A percentile compares a stretch with the other conserved stretches of the same genome.
Conservation (phyloP, 2,797 vertebrate species). For the Dryobates pubescens region DNA sequence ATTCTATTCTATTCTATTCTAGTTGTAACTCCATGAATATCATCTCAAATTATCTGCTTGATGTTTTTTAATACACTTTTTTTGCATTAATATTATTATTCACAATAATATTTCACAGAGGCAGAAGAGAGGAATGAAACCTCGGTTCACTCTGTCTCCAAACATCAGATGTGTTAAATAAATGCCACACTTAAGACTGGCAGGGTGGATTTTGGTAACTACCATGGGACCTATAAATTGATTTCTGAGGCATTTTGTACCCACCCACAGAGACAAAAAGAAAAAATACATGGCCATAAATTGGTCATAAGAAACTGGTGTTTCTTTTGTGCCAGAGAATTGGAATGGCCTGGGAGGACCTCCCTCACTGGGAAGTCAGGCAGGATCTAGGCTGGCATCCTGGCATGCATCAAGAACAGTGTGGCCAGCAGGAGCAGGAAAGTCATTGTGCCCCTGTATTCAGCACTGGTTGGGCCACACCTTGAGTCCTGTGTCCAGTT, state of each 20-base stretch:
- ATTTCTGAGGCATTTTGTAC: not conserved
- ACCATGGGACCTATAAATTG: not conserved
- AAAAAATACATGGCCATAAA: not conserved
- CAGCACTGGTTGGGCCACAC: no score
- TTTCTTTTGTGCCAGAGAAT: not conserved
- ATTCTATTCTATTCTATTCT: no score
- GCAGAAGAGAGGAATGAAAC: not conserved
- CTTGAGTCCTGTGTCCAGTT: no score
- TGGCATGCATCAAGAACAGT: no score
- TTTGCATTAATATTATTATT: not conserved
- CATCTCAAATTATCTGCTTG: not conserved
- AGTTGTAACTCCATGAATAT: not conserved
- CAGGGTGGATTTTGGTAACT: not conserved
- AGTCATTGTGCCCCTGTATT: no score
- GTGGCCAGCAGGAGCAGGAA: no score
- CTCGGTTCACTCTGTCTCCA: not conserved
- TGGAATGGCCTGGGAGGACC: not conserved
- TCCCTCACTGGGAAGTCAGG: no score
- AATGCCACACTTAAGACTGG: not conserved
- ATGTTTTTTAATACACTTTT: not conserved
- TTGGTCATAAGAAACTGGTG: not conserved
- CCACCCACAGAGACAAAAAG: not conserved
- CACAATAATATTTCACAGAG: not conserved
- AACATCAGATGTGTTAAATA: not conserved
- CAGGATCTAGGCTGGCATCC: no score